These are phyloP conservation scores for Orchesellides sinensis DNA, from an alignment of 2,888 invertebrate species.

Conservation along the genomic window DNA sequence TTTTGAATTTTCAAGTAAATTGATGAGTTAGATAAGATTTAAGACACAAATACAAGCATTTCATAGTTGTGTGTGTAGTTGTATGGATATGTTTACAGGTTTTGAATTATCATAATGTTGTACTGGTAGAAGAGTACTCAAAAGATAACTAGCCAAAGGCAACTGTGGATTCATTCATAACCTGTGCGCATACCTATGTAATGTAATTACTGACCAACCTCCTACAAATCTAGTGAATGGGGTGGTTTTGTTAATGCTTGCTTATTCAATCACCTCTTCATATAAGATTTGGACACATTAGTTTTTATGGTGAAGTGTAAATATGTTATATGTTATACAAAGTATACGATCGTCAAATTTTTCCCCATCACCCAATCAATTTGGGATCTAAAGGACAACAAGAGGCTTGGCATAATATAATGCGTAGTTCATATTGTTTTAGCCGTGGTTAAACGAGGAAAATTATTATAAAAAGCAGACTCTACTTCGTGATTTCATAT, in stretches of 20 bases:
- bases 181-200: no score
- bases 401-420: conserved; percentile 36
- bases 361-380: background rate
- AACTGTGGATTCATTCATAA: conserved; percentile 14
- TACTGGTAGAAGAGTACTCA: background rate
- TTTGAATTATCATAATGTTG: background rate
- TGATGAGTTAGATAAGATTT: background rate
- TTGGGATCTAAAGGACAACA: conserved; percentile 17
- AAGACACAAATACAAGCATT: background rate
- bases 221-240: conserved; percentile 4
- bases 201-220: background rate
- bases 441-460: background rate
- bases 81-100: background rate
- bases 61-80: background rate
- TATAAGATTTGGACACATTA: no score
- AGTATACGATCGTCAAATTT: background rate
- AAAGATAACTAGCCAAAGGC: background rate
- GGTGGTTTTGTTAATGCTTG: background rate
- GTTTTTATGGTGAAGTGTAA: background rate
- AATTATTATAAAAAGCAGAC: background rate
- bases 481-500: background rate
- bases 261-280: no score
- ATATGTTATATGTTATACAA: background rate
- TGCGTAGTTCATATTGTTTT: no score
- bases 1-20: background rate